Conservation (phyloP, 2,888 invertebrate species). For the Lasioglossum vierecki region DNA sequence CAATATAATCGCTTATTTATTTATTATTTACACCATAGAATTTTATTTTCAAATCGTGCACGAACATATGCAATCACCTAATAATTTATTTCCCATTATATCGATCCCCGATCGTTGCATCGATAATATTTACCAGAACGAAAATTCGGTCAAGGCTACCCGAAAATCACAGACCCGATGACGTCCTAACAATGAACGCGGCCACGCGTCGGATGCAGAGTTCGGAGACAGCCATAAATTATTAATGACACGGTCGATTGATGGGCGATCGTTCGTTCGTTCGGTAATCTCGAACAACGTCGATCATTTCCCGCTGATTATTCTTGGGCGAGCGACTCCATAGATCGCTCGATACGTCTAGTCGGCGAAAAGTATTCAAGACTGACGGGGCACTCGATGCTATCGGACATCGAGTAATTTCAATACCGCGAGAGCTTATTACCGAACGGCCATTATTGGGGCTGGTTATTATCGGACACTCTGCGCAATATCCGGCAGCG, state of each 20-base stretch:
- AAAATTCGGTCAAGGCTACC: neutral
- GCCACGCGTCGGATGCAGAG: neutral
- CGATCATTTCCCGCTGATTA: slow-evolving; percentile 2
- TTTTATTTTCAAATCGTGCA: too few species aligned
- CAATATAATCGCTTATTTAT: too few species aligned
- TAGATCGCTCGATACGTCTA: slow-evolving; percentile 1
- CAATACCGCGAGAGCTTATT: slow-evolving; percentile 47
- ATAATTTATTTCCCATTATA: too few species aligned
- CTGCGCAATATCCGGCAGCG: slow-evolving; percentile 58
- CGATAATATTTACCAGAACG: neutral
- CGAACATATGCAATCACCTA: too few species aligned
- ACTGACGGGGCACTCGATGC: slow-evolving; percentile 14
- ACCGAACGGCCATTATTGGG: slow-evolving; percentile 37
- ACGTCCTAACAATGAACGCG: neutral
- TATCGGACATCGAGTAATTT: slow-evolving; percentile 38
- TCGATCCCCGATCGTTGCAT: neutral
- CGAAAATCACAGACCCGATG: neutral
- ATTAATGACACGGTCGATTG: neutral
- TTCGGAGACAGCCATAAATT: neutral
- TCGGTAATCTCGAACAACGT: neutral
- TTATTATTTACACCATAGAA: too few species aligned
- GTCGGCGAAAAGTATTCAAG: slow-evolving; percentile 18
- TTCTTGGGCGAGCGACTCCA: neutral
- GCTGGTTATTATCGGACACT: slow-evolving; percentile 43
- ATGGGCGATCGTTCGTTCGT: neutral